Evolutionary conservation across 2,888 invertebrate genomes (phyloP).

Genomic region (Blastobasis lacticolella): DNA sequence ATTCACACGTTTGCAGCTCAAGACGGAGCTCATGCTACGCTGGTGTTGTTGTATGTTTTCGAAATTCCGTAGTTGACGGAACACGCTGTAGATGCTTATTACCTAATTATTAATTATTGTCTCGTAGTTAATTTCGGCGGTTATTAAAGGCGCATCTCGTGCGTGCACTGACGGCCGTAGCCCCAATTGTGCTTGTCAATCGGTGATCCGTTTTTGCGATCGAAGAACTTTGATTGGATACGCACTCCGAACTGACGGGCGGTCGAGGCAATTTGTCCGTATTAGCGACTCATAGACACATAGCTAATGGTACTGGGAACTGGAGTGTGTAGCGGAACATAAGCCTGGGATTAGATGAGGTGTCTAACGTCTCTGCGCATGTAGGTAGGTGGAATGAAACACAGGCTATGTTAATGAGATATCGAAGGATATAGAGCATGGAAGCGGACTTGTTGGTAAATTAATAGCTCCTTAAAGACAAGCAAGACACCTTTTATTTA

Average conservation of each 20-base stretch:
- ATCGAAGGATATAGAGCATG: too few relatives aligned
- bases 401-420: too few relatives aligned
- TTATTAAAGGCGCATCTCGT: slow-evolving; percentile 28
- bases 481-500: too few relatives aligned
- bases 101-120: slow-evolving; percentile 58
- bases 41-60: slow-evolving; percentile 52
- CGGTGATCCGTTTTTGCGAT: slow-evolving; percentile 6
- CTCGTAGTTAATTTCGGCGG: slow-evolving; percentile 35
- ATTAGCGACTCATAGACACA: too few relatives aligned
- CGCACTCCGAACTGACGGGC: neutral
- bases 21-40: slow-evolving; percentile 39
- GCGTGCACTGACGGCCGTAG: slow-evolving; percentile 22
- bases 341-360: too few relatives aligned
- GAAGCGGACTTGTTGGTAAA: too few relatives aligned
- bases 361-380: too few relatives aligned
- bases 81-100: slow-evolving; percentile 55
- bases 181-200: slow-evolving; percentile 10
- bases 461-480: too few relatives aligned
- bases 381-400: too few relatives aligned
- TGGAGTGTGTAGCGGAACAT: too few relatives aligned
- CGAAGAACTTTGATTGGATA: slow-evolving; percentile 6
- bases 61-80: slow-evolving; percentile 56
- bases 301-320: too few relatives aligned
- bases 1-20: slow-evolving; percentile 1
- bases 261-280: too few relatives aligned